Conservation (phyloP, 1,140 invertebrate species). For the Acyrthosiphon pisum region DNA sequence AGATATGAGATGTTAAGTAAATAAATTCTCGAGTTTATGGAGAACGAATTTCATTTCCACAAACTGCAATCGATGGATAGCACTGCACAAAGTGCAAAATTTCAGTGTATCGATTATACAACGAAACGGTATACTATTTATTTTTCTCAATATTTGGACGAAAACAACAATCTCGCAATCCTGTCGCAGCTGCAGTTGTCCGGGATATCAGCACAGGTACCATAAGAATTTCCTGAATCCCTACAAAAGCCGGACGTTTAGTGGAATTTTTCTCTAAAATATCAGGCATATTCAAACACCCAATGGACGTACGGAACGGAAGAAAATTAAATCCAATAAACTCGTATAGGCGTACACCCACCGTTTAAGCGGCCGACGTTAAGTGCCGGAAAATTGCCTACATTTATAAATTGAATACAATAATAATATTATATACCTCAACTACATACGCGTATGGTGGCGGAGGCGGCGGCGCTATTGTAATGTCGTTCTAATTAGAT, state of each 20-base stretch:
- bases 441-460: background rate
- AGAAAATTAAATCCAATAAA: background rate
- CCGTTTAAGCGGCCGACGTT: background rate
- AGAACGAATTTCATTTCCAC: background rate
- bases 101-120: too few species aligned
- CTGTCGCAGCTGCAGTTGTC: background rate
- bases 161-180: background rate
- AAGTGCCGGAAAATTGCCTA: background rate
- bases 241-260: background rate
- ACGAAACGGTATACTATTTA: background rate
- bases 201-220: background rate
- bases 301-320: background rate
- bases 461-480: background rate
- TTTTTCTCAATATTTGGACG: background rate
- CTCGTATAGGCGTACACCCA: background rate
- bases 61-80: too few species aligned
- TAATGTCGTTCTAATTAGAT: background rate
- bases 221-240: background rate
- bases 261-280: background rate
- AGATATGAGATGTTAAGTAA: background rate
- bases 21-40: background rate
- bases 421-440: background rate
- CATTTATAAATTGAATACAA: background rate
- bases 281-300: background rate
- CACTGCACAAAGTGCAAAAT: too few species aligned